These are phyloP conservation scores for Chaetodon trifasciatus DNA, from an alignment of 2,797 vertebrate genomes.

Conservation along the genomic window DNA sequence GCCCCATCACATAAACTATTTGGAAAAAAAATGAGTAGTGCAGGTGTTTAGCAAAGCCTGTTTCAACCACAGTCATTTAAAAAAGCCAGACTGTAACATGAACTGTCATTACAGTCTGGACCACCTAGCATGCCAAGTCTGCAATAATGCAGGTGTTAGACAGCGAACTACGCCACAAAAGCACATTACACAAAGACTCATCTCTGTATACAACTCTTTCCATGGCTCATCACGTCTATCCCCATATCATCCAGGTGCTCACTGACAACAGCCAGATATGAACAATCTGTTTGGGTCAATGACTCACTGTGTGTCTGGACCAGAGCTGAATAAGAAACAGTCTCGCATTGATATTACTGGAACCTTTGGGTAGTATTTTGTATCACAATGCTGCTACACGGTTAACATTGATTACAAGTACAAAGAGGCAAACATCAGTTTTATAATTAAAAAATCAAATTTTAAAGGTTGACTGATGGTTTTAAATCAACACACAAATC, in stretches of 20 bases:
- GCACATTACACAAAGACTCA: conserved; percentile 62
- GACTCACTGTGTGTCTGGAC: conserved; percentile 72
- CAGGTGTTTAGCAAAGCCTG: conserved; percentile 42
- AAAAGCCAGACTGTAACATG: conserved; percentile 65
- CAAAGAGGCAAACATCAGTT: neutral
- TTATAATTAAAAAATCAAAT: neutral
- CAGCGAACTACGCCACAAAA: conserved; percentile 52
- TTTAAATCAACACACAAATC: neutral
- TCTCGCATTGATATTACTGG: conserved; percentile 1
- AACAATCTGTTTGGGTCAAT: conserved; percentile 52
- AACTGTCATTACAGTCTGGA: conserved; percentile 71
- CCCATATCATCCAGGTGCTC: conserved; percentile 66
- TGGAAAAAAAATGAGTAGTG: neutral
- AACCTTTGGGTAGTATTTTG: neutral
- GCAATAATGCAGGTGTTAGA: conserved; percentile 71
- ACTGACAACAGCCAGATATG: conserved; percentile 52
- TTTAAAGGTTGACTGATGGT: neutral
- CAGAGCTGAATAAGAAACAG: conserved; percentile 27
- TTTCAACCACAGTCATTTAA: conserved; percentile 58
- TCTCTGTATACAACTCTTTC: conserved; percentile 38
- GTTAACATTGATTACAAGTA: neutral
- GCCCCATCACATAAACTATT: conserved; percentile 20
- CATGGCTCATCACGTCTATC: conserved; percentile 52
- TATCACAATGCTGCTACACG: neutral
- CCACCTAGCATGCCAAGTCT: conserved; percentile 51